Evolutionary conservation across 2,113 vertebrate species (phyloP).

Genomic region (Dinomys branickii): DNA sequence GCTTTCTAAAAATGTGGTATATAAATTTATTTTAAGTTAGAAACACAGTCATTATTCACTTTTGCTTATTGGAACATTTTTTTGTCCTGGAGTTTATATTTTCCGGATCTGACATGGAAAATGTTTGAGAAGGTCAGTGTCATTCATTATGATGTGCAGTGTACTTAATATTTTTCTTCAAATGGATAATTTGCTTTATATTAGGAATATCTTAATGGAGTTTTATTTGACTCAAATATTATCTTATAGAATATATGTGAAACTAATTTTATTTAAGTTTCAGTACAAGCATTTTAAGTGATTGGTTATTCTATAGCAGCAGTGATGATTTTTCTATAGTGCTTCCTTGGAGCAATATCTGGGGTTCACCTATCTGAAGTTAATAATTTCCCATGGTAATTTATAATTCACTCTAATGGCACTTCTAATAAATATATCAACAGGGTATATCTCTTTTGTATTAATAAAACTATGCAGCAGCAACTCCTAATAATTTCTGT

Average conservation of each 20-base stretch:
- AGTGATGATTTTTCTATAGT: background rate
- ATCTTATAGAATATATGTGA: background rate
- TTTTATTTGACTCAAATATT: conserved; percentile 19
- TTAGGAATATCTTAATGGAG: background rate
- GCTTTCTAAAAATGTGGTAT: background rate
- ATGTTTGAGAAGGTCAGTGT: no score
- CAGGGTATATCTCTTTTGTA: background rate
- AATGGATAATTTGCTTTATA: conserved; percentile 10
- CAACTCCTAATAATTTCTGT: background rate
- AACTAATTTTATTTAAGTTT: background rate
- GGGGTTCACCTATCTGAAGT: background rate
- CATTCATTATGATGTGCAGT: background rate
- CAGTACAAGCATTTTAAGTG: background rate
- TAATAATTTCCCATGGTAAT: background rate
- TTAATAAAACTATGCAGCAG: background rate
- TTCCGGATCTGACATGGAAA: background rate
- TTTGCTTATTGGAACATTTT: conserved; percentile 9
- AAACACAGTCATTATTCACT: background rate
- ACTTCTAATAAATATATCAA: background rate
- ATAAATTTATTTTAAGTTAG: background rate
- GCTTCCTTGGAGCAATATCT: background rate
- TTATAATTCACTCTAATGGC: background rate
- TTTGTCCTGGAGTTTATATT: background rate
- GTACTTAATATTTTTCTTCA: background rate
- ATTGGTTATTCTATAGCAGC: background rate